Conservation (phyloP, 2,888 invertebrate species). For the Callosobruchus maculatus region DNA sequence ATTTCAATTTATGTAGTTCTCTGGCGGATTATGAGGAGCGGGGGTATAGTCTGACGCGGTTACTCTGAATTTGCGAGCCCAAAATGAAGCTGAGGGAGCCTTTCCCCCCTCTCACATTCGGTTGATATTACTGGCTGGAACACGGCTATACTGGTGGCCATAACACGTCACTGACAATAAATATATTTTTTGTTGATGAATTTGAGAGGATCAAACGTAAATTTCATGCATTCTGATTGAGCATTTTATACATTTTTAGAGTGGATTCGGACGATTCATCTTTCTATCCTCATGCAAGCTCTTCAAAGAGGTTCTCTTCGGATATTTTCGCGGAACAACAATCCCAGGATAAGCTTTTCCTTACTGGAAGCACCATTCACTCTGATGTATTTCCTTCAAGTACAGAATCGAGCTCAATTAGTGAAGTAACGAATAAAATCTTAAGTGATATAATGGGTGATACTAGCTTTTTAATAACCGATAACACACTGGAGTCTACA, state of each 20-base stretch:
- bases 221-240: neutral
- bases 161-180: too few species aligned
- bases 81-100: too few species aligned
- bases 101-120: too few species aligned
- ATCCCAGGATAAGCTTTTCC: constrained; percentile 33
- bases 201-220: too few species aligned
- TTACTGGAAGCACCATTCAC: constrained; percentile 25
- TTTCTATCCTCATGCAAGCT: constrained; percentile 33
- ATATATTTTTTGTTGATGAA: too few species aligned
- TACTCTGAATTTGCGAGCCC: too few species aligned
- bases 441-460: neutral
- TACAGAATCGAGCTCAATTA: neutral
- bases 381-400: neutral
- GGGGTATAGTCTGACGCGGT: too few species aligned
- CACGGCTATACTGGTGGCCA: too few species aligned
- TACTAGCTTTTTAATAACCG: neutral
- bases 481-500: neutral
- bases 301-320: constrained; percentile 32
- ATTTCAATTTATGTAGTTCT: too few species aligned
- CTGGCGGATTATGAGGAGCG: too few species aligned
- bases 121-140: too few species aligned
- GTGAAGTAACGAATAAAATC: neutral
- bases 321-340: constrained; percentile 37
- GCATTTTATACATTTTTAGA: neutral
- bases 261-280: constrained; percentile 23